These are phyloP conservation scores for Dermolepida albohirtum DNA, from an alignment of 2,888 invertebrate species.

Conservation along the genomic window DNA sequence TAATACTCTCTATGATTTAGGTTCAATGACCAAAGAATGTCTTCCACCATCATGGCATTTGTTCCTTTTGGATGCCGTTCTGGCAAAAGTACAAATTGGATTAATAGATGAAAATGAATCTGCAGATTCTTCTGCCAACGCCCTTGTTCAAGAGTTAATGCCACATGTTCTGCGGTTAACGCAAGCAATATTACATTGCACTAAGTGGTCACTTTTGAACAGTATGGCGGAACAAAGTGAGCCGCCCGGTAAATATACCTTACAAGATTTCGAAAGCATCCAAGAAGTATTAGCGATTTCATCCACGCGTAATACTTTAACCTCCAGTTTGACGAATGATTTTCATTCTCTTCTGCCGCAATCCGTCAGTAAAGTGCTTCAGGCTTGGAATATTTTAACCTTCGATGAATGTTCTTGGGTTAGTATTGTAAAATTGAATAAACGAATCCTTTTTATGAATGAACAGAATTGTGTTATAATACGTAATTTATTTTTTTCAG, in stretches of 20 bases:
- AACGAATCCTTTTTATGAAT: neutral
- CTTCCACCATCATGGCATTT: slow-evolving; percentile 80
- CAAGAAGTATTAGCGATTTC: slow-evolving; percentile 66
- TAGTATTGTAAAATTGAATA: slow-evolving; percentile 49
- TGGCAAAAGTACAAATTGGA: slow-evolving; percentile 79
- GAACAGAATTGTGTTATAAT: neutral
- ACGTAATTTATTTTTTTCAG: slow-evolving; percentile 63
- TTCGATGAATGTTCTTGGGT: slow-evolving; percentile 73
- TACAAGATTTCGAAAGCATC: slow-evolving; percentile 64
- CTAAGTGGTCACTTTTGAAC: slow-evolving; percentile 63
- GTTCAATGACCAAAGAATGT: slow-evolving; percentile 63
- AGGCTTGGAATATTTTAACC: slow-evolving; percentile 72
- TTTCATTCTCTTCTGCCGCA: slow-evolving; percentile 69
- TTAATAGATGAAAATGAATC: slow-evolving; percentile 67
- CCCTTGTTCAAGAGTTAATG: slow-evolving; percentile 71
- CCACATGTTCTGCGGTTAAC: slow-evolving; percentile 75
- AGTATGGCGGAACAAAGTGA: slow-evolving; percentile 61
- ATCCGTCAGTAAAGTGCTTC: slow-evolving; percentile 69
- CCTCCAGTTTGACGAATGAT: slow-evolving; percentile 65
- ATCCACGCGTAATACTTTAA: slow-evolving; percentile 60
- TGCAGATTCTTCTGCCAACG: slow-evolving; percentile 61
- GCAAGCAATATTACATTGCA: slow-evolving; percentile 74
- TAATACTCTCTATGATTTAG: slow-evolving; percentile 44
- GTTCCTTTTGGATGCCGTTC: slow-evolving; percentile 79
- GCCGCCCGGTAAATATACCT: slow-evolving; percentile 63